Evolutionary conservation across 2,888 invertebrate genomes (phyloP), one percentile per base, ranked within the genome.

Genomic region (Torymus auratus): DNA sequence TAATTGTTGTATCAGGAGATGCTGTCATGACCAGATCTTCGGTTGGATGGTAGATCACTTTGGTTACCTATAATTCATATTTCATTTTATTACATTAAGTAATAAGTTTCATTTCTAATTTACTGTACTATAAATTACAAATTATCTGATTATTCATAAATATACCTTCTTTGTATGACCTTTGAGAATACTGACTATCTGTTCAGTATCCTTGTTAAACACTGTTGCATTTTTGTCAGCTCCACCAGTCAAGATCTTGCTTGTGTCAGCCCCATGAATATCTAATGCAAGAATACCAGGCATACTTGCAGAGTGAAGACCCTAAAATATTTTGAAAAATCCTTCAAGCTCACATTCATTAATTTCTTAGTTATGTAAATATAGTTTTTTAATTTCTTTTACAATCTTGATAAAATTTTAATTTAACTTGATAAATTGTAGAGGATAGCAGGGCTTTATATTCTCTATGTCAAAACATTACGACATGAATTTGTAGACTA

Each of bases 171-270:
- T 99, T 1, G 95, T 95, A 88, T 98, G 98, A 0, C 99, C 97
- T 92, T 98, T 98, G 60, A 98, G 93, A 84, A 97, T 96, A 73
- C 97, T 95, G 71, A 97, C 95, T 62, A 98, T 96, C 92, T 99
- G 98, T 91, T 99, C 99, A 0, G 97, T 98, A 89, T 98, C 98
- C 92, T 98, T 98, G 92, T 99, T 98, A 92, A 99, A 99, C 55
- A 99, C 97, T 0, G 98, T 98, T 0, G 99, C 99, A 92, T 96
- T 97, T 91, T 98, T 97, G 92, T 99, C 99, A 91, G 98, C 98
- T 84, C 99, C 99, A 75, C 99, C 99, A 0, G 99, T 99, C 86
- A 99, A 93, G 88, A 99, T 95, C 91, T 96, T 97, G 90, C 97
- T 97, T 80, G 97, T 96, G 92, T 99, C 98, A 53, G 96, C 95